These are phyloP conservation scores for Limnephilus auricula DNA, from an alignment of 2,888 invertebrate genomes.

Conservation along the genomic window DNA sequence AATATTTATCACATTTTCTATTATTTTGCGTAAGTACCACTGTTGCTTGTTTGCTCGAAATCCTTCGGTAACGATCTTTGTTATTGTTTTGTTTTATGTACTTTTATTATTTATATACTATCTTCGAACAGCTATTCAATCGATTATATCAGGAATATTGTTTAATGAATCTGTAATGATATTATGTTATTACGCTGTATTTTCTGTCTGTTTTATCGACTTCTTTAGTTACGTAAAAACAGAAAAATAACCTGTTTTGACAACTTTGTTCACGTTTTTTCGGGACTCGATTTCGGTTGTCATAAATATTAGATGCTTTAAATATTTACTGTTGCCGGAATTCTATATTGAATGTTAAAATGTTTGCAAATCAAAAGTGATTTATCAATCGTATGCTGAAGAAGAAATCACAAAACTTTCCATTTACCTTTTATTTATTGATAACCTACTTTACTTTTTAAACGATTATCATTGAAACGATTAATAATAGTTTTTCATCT, in stretches of 20 bases:
- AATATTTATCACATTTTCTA: constrained; percentile 69
- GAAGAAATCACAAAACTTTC: background rate
- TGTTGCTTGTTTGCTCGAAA: constrained; percentile 26
- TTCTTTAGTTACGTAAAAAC: constrained; percentile 17
- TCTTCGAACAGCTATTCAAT: background rate
- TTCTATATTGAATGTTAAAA: background rate
- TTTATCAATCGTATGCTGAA: background rate
- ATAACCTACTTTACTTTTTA: background rate
- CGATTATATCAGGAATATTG: background rate
- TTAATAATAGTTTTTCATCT: background rate
- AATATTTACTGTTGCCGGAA: background rate
- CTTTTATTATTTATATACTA: constrained; percentile 34
- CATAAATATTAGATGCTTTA: background rate
- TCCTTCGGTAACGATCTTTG: constrained; percentile 40
- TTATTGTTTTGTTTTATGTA: constrained; percentile 43
- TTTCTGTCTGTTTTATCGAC: background rate
- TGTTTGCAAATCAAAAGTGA: background rate
- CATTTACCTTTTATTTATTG: background rate
- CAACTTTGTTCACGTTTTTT: background rate
- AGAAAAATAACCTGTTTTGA: constrained; percentile 14
- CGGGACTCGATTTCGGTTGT: background rate
- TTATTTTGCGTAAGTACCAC: constrained; percentile 69
- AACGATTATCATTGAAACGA: background rate
- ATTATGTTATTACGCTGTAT: background rate
- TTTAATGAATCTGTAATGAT: background rate